Base-by-base conservation (phyloP, 2,113 vertebrate genomes). In the Pyxicephalus adspersus region DNA sequence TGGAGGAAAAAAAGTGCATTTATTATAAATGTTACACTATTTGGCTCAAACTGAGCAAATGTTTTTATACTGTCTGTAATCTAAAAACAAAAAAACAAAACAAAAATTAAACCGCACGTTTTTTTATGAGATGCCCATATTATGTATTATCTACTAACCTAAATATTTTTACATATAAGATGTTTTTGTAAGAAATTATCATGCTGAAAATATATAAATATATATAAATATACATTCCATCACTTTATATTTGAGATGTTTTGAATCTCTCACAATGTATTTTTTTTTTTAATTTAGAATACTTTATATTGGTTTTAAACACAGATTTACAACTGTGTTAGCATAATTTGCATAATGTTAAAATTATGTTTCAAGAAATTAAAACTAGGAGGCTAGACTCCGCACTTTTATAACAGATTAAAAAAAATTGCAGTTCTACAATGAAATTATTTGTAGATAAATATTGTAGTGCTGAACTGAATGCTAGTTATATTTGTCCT, bases 11-110 rank as follows among this genome's bases (percentile, higher is more conserved):
- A 91, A 89, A 90, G 91, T 92, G 90, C 91, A 93, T 93, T 93
- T 93, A 92, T 93, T 91, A 90, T 92, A 93, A 94, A 93, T 93
- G 91, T 94, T 89, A 90, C 87, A 86, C 89, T 91, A 90, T 94
- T 93, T 93, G 90, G 92, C 92, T 94, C 91, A 93, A 94, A 94
- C 86, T 93, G 92, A 93, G 91, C 92, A 75, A 87, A 88, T 81
- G 81, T 89, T 90, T 92, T 91, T 89, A 87, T 91, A 89, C 84
- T 88, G 79, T 91, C 90, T 64, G 86, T 90, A 90, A 85, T 83
- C 84, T 84, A 80, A 85, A 86, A 86, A 51, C n/a, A n/a, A 70
- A 70, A 51, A 25, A 11, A 7, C 5, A 51, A 71, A 71, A 72
- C 16, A 71, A 54, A 71, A 80, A 64, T 71, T 86, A 79, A 72